These are phyloP conservation scores for Pocillopora meandrina DNA, from an alignment of 92 coral and sea anemone genomes.

Conservation along the genomic window DNA sequence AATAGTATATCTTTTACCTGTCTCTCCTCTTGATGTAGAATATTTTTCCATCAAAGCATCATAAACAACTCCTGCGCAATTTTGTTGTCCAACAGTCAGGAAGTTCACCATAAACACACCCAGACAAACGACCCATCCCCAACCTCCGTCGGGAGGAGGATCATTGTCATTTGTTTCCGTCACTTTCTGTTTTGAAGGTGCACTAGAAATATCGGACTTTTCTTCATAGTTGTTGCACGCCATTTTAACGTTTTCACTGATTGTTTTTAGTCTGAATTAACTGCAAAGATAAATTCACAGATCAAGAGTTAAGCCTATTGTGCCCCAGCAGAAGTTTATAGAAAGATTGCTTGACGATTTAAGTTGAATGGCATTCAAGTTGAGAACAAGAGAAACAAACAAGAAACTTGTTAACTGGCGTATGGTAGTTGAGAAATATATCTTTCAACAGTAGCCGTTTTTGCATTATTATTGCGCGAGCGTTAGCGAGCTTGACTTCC, in stretches of 20 bases:
- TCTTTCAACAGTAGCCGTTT: too few species aligned
- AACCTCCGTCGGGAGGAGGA: constrained; percentile 4
- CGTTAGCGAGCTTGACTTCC: too few species aligned
- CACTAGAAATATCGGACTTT: neutral
- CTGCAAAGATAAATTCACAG: neutral
- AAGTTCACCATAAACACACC: constrained; percentile 27
- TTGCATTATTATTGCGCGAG: too few species aligned
- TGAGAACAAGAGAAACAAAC: too few species aligned
- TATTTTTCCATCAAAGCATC: constrained; percentile 22
- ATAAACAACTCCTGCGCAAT: constrained; percentile 28
- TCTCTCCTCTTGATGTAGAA: constrained; percentile 22
- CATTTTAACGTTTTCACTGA: neutral
- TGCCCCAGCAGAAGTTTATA: too few species aligned
- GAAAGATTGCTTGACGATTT: too few species aligned
- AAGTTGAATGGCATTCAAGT: too few species aligned
- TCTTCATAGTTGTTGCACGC: neutral
- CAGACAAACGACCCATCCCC: constrained; percentile 28
- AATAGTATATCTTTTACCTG: neutral
- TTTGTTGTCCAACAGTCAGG: constrained; percentile 35
- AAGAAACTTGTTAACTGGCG: too few species aligned
- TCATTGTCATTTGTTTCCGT: neutral
- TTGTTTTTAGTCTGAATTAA: neutral
- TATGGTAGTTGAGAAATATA: too few species aligned
- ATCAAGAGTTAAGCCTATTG: too few species aligned
- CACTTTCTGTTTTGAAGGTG: neutral